Base-by-base conservation (phyloP, 2,888 invertebrate species). In the Hipparchia sbordonii region DNA sequence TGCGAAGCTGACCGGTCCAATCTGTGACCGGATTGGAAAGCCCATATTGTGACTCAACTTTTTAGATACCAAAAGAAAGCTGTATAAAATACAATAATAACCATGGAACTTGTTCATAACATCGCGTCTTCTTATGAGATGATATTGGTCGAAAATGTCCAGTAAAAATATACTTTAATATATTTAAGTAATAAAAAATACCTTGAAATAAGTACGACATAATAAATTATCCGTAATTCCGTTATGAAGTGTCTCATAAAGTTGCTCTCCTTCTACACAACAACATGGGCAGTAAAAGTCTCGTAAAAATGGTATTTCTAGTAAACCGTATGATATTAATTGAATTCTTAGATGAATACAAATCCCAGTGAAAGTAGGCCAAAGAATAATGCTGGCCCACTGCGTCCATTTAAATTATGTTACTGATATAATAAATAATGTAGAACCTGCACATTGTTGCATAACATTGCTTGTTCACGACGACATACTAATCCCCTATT, bases 351-450 rank as follows among this genome's bases (percentile, higher is more conserved):
- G 69, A 69, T 63, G 67, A 72, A 33, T 70, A 65, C 71, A 73
- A 73, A 78, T 81, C 76, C 77, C 77, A 84, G 87, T 82, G 87
- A 89, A 89, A 89, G 89, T 87, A 82, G 87, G 88, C 83, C 84
- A 85, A 73, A 77, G 77, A 77, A 82, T 79, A 79, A 82, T 81
- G 59, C 13, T 72, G 67, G 57, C 57, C 70, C 57, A 62, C 51
- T 56, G 61, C 60, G 67, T 70, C 66, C 71, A 59, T 68, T 48
- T 8, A 73, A 71, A 68, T 59, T 65, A 60, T 74, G 70, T 70
- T 39, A 71, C 59, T 71, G 57, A 61, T 67, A 46, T 66, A 72
- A 59, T 61, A 67, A 46, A 65, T 67, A 66, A 56, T 45, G 8
- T 13, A 61, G 60, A 71, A 65, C 68, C 70, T 63, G 73, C 65